A percentile compares a stretch with the other conserved stretches of the same genome.
These are phyloP conservation scores for Escarpia spicata DNA, from an alignment of 2,888 invertebrate genomes.

Conservation along the genomic window DNA sequence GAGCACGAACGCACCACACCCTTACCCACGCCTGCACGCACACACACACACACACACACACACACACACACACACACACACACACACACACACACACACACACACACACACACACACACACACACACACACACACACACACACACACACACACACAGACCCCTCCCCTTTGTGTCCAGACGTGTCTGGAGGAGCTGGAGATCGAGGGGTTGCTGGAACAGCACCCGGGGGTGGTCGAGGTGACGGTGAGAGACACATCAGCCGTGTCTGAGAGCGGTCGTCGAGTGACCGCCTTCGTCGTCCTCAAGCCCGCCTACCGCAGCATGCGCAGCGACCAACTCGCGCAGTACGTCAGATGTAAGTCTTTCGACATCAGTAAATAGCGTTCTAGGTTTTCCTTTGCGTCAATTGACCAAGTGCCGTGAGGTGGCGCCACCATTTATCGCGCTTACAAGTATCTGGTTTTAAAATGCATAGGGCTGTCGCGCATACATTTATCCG, in stretches of 20 bases:
- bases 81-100: no score
- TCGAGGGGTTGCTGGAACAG: not conserved
- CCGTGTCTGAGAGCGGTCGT: not conserved
- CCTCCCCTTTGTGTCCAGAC: not conserved
- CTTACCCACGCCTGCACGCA: no score
- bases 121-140: no score
- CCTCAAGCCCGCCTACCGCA: not conserved
- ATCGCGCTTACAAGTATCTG: no score
- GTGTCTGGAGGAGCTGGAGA: not conserved
- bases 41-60: no score
- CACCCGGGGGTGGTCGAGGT: not conserved
- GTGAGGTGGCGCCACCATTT: no score
- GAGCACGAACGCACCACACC: no score
- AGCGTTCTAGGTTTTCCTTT: not conserved
- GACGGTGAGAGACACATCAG: not conserved
- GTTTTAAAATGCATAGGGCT: no score
- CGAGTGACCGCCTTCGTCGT: not conserved
- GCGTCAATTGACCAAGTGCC: no score
- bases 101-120: no score
- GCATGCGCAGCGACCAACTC: conserved; percentile 3
- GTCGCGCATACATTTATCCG: no score
- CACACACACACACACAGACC: not conserved
- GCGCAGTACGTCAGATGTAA: not conserved
- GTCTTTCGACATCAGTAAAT: not conserved
- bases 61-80: no score